Percentiles rank a stretch among this genome's conserved stretches.
Conservation (phyloP, 1,140 invertebrate genomes). For the Lepidostoma basale region DNA sequence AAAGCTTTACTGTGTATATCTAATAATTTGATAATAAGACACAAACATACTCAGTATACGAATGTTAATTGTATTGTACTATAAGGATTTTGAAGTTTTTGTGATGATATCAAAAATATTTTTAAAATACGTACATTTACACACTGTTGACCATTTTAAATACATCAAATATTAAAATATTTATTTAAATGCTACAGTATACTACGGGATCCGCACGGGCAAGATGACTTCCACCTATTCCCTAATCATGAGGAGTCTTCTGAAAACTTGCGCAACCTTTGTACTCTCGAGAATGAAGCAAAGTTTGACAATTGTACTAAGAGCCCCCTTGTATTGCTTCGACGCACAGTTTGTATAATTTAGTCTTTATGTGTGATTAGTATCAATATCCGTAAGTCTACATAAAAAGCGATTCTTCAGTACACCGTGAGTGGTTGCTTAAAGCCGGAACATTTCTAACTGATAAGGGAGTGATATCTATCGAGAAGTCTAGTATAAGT, state of each 20-base stretch:
- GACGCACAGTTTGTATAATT: conserved; percentile 11
- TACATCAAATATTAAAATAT: conserved; percentile 22
- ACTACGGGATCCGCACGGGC: too few relatives aligned
- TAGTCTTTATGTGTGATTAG: conserved; percentile 17
- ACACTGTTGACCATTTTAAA: conserved; percentile 11
- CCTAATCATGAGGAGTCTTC: too few relatives aligned
- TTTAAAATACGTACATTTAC: conserved; percentile 21
- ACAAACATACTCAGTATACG: conserved; percentile 27
- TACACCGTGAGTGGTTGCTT: too few relatives aligned
- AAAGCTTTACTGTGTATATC: too few relatives aligned
- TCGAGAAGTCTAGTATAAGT: too few relatives aligned
- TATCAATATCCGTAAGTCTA: conserved; percentile 4
- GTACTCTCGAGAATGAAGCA: too few relatives aligned
- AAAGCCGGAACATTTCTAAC: conserved; percentile 13
- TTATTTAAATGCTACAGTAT: not conserved
- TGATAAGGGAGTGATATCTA: conserved; percentile 13
- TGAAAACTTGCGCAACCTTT: too few relatives aligned
- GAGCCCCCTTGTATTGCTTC: conserved; percentile 5
- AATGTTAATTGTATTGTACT: conserved; percentile 30
- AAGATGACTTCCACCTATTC: too few relatives aligned
- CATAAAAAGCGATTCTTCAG: not conserved
- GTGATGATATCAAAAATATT: conserved; percentile 20
- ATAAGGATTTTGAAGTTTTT: conserved; percentile 26
- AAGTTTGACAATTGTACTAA: not conserved
- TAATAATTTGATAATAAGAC: conserved; percentile 29